Percentiles rank a stretch among this genome's conserved stretches.
Evolutionary conservation across 2,888 invertebrate genomes (phyloP).

Genomic region (Eilema depressum): DNA sequence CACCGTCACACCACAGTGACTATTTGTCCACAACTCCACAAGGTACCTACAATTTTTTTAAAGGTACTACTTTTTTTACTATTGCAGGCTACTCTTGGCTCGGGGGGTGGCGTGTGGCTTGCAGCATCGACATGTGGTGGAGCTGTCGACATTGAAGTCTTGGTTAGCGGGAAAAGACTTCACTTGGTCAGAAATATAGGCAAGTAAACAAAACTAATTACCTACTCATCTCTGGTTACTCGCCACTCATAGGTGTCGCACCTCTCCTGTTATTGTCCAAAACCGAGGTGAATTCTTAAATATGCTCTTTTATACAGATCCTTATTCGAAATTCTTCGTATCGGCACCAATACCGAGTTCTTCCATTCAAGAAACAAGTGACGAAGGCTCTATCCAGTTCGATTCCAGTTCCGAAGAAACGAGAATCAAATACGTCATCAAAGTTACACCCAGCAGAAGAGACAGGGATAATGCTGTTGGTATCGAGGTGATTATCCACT

Average conservation of each 20-base stretch:
- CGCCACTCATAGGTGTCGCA: too few relatives aligned
- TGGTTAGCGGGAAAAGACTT: constrained; percentile 73
- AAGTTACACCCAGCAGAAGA: constrained; percentile 70
- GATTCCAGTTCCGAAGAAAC: constrained; percentile 82
- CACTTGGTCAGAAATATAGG: constrained; percentile 73
- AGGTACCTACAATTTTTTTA: not conserved
- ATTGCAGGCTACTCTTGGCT: constrained; percentile 65
- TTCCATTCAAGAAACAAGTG: constrained; percentile 79
- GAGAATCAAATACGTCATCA: constrained; percentile 76
- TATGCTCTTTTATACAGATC: constrained; percentile 57
- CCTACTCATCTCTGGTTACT: too few relatives aligned
- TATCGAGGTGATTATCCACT: constrained; percentile 65
- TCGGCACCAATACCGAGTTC: constrained; percentile 70
- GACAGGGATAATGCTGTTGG: constrained; percentile 65
- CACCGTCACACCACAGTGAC: too few relatives aligned
- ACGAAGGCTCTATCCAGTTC: constrained; percentile 78
- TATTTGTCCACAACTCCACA: not conserved
- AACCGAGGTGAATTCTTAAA: not conserved
- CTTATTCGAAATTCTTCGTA: constrained; percentile 76
- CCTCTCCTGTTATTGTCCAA: too few relatives aligned
- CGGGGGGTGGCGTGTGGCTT: constrained; percentile 75
- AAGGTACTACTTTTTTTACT: not conserved
- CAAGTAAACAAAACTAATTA: constrained; percentile 39
- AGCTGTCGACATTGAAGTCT: constrained; percentile 76
- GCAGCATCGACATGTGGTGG: constrained; percentile 76